Base-by-base conservation (phyloP, 1,140 invertebrate genomes). In the Augochlora pura region DNA sequence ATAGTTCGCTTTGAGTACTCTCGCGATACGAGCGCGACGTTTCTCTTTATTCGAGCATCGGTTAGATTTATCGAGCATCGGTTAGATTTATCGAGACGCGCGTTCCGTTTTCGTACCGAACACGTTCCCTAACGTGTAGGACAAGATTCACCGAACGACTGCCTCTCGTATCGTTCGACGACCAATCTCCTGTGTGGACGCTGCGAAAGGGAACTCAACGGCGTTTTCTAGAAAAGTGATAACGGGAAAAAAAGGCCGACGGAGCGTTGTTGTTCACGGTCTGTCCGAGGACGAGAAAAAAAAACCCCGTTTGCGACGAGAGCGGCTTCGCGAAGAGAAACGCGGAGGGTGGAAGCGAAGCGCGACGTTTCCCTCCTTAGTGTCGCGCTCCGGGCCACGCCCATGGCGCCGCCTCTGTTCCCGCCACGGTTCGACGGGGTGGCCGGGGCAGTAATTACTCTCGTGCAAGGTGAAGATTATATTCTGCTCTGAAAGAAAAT, bases 161-260 rank as follows among this genome's bases (percentile, higher is more conserved):
- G 76, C 60, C 38, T 78, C 76, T 78, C 76, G 68, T 72, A 57
- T 62, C 59, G 46, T 72, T 69, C 25, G 68, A 78, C 54, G 68
- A 78, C 69, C 76, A 78, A 71, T 78, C 64, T 42, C 69, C 60
- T 38, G 52, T 38, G 32, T 38, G 10, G 39, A 38, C 18, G 49
- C 39, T 16, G 39, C 23, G 23, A 23, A 66, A 57, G 27, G 27
- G 67, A 57, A 57, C 21, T 54, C 49, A n/a, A 6, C 9, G 27
- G 54, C n/a, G 52, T 69, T 69, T 69, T 69, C 1, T 69, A 46
- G 42, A n/a, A 66, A 46, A 27, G 23, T 27, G 27, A 10, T 12
- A 72, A n/a, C 16, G 21, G 72, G 49, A 39, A 54, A 27, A 59
- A 27, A 14, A 46, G 10, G n/a, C n/a, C 42, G 42, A 25, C n/a